Percentiles rank a stretch among this genome's conserved stretches.
phyloP scores from a whole-genome alignment of 2,113 vertebrate genomes.

The Erythrolamprus reginae region DNA sequence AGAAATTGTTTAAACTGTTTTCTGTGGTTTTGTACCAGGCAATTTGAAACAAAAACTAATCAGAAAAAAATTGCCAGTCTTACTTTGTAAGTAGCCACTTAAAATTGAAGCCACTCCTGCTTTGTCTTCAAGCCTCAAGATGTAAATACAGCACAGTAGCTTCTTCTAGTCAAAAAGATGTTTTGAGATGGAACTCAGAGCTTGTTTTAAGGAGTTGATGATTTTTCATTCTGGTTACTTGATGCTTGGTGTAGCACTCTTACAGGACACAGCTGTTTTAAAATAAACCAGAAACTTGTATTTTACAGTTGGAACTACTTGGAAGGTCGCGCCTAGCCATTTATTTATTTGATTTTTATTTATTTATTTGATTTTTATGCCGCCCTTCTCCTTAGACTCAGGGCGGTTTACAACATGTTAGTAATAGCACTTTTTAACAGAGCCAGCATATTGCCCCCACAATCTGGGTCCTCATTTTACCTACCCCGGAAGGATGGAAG shows the following conservation, averaged over 20 bases:
- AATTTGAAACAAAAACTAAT: not conserved
- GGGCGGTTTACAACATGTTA: too few species aligned
- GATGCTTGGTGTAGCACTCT: not conserved
- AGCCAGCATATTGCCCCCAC: too few species aligned
- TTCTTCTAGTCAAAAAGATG: not conserved
- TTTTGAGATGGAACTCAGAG: not conserved
- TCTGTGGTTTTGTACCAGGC: not conserved
- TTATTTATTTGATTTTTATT: too few species aligned
- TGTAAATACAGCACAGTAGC: not conserved
- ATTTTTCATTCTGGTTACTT: not conserved
- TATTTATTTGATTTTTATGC: too few species aligned
- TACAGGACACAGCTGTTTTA: not conserved
- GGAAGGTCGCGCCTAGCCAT: not conserved
- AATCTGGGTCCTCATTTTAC: too few species aligned
- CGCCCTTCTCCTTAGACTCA: too few species aligned
- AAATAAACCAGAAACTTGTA: not conserved
- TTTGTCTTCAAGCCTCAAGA: not conserved
- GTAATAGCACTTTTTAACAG: too few species aligned
- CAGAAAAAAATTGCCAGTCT: not conserved
- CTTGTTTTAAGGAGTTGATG: not conserved
- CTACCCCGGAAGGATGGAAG: too few species aligned
- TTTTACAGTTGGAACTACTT: not conserved
- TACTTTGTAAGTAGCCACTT: not conserved
- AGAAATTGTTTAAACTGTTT: not conserved
- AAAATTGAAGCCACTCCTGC: not conserved